Evolutionary conservation across 2,113 vertebrate genomes (phyloP).

Genomic region (Leptodactylus fuscus): DNA sequence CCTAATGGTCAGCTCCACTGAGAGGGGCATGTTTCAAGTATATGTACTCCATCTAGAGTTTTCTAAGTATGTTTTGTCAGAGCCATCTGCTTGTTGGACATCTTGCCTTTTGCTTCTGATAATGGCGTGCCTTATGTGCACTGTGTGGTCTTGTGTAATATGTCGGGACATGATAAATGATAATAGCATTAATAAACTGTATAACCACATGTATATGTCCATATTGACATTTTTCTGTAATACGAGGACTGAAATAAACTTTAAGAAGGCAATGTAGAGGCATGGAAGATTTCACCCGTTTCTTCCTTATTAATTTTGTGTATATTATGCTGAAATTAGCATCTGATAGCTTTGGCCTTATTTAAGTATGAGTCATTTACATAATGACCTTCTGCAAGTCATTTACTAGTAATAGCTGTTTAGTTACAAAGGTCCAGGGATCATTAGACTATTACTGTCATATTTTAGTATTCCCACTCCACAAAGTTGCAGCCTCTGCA

Average conservation of each 20-base stretch:
- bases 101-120: no score
- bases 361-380: constrained; percentile 17
- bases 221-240: not conserved
- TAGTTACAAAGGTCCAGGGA: constrained; percentile 4
- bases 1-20: no score
- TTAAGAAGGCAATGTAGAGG: not conserved
- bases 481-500: not conserved
- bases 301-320: constrained; percentile 37
- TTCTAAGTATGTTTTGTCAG: no score
- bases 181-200: no score
- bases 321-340: constrained; percentile 5
- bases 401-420: constrained; percentile 16
- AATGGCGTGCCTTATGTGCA: no score
- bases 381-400: constrained; percentile 32
- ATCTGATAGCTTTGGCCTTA: constrained; percentile 22
- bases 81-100: no score
- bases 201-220: not conserved
- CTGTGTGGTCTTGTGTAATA: no score
- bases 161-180: no score
- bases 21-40: no score
- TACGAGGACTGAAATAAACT: not conserved
- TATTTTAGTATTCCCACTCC: not conserved
- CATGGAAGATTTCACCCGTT: not conserved
- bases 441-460: constrained; percentile 7
- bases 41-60: no score